These are phyloP conservation scores for Craniophora ligustri DNA, from an alignment of 2,888 invertebrate species.

Conservation along the genomic window DNA sequence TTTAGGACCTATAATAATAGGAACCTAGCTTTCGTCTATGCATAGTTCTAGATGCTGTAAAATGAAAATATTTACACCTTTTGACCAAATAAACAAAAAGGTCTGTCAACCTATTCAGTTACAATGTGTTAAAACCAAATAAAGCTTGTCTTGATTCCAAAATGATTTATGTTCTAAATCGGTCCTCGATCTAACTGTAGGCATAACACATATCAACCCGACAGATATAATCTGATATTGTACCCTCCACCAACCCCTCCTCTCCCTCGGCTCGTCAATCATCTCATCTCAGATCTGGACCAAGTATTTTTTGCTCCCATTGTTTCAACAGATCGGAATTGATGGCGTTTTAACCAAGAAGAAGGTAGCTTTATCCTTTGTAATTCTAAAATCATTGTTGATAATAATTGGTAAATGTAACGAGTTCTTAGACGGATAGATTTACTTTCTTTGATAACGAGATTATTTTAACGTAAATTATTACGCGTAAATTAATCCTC, in stretches of 20 bases:
- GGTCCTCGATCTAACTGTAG: neutral
- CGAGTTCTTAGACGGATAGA: too few relatives aligned
- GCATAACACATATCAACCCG: constrained; percentile 31
- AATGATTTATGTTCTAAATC: constrained; percentile 19
- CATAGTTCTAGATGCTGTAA: too few relatives aligned
- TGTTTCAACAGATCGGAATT: constrained; percentile 69
- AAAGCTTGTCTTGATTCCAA: constrained; percentile 1
- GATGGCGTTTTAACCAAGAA: constrained; percentile 70
- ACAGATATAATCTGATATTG: constrained; percentile 52
- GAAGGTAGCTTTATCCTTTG: constrained; percentile 55
- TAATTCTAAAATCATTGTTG: constrained; percentile 56
- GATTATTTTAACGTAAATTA: too few relatives aligned
- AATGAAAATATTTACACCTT: too few relatives aligned
- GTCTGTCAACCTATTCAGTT: neutral
- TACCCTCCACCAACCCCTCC: constrained; percentile 18
- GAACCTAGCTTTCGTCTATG: too few relatives aligned
- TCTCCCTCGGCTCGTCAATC: constrained; percentile 70
- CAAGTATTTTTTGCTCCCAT: constrained; percentile 59
- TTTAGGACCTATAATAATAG: too few relatives aligned
- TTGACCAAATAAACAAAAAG: too few relatives aligned
- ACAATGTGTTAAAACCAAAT: neutral
- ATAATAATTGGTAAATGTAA: constrained; percentile 15
- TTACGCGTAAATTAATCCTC: too few relatives aligned
- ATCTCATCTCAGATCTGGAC: constrained; percentile 66
- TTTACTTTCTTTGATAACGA: too few relatives aligned